Evolutionary conservation across 1,140 invertebrate species (phyloP).

Genomic region (Apis mellifera): Amel_HAv3.1 CM009938.2:11551001-11551500

Average conservation of each 20-base stretch:
- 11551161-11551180: too few relatives aligned
- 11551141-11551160: not conserved
- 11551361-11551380: not conserved
- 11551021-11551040: constrained; percentile 61
- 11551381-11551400: not conserved
- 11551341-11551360: not conserved
- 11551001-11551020: constrained; percentile 71
- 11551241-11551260: not conserved
- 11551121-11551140: not conserved
- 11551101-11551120: not conserved
- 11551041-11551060: constrained; percentile 62
- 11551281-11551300: not conserved
- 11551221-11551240: not conserved
- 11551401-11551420: not conserved
- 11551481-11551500: not conserved
- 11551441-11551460: not conserved
- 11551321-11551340: not conserved
- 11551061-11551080: constrained; percentile 25
- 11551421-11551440: not conserved
- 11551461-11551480: not conserved
- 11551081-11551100: not conserved
- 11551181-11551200: not conserved
- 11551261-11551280: not conserved
- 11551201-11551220: not conserved
- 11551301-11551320: not conserved